These are phyloP conservation scores for Metacarcinus magister DNA, from an alignment of 2,888 invertebrate genomes.

Conservation along the genomic window DNA sequence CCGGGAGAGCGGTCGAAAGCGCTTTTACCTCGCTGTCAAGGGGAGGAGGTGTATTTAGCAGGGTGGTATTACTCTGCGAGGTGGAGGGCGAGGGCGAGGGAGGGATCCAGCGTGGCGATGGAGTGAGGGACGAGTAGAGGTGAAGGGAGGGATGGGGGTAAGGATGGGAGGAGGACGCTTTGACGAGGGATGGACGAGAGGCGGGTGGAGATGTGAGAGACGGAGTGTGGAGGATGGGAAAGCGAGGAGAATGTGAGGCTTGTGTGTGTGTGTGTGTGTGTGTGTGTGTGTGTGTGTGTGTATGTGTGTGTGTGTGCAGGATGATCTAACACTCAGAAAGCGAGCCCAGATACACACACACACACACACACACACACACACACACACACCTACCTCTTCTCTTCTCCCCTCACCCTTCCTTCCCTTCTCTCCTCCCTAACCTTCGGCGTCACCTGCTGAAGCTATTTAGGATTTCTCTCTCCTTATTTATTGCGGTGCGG, in stretches of 20 bases:
- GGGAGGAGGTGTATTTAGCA: conserved; percentile 29
- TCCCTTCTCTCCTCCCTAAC: neutral
- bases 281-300: no score
- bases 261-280: conserved; percentile 37
- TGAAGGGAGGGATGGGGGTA: neutral
- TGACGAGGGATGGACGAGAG: neutral
- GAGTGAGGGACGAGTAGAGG: neutral
- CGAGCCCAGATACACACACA: neutral
- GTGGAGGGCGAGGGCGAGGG: neutral
- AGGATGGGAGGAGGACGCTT: neutral
- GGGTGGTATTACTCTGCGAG: neutral
- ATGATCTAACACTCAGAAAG: neutral
- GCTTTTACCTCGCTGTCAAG: conserved; percentile 22
- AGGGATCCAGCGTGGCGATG: neutral
- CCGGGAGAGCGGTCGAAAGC: neutral
- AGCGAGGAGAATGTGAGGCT: conserved; percentile 10
- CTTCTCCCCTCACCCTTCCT: neutral
- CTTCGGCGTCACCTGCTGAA: conserved; percentile 34
- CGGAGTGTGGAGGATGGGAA: neutral
- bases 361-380: conserved; percentile 26
- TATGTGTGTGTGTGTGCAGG: neutral
- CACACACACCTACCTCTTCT: neutral
- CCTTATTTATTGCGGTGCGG: conserved; percentile 1
- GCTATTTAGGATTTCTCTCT: conserved; percentile 1
- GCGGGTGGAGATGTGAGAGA: neutral